These are phyloP conservation scores for Gadus chalcogrammus DNA, from an alignment of 2,113 vertebrate species.

Conservation along the genomic window DNA sequence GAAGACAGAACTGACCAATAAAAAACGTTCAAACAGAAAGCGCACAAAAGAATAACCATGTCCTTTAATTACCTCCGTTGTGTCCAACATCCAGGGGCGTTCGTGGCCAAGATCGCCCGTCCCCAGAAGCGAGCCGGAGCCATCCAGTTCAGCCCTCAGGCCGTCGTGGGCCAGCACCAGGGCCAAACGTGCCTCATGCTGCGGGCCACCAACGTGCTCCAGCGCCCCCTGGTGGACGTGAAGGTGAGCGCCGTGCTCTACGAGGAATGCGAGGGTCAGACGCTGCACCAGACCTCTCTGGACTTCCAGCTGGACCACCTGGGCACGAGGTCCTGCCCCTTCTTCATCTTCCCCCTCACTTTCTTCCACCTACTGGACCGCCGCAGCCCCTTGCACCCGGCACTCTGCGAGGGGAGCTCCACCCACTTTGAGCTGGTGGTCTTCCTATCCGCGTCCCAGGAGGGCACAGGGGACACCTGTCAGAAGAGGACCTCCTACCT, in stretches of 20 bases:
- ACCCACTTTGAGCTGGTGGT: conserved; percentile 88
- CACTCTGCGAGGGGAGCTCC: conserved; percentile 76
- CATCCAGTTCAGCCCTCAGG: conserved; percentile 87
- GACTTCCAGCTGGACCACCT: conserved; percentile 86
- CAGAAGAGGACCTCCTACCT: conserved; percentile 95
- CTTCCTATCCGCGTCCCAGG: conserved; percentile 90
- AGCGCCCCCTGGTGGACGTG: conserved; percentile 83
- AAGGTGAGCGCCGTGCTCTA: conserved; percentile 88
- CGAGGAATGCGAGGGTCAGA: conserved; percentile 82
- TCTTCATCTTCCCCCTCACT: conserved; percentile 91
- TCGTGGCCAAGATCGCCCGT: conserved; percentile 96
- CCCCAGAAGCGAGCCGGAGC: conserved; percentile 89
- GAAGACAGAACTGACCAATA: no score
- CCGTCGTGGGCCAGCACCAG: conserved; percentile 79
- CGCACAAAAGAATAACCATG: not conserved
- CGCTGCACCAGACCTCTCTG: conserved; percentile 85
- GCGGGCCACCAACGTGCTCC: conserved; percentile 87
- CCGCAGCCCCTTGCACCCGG: conserved; percentile 81
- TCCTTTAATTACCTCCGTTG: not conserved
- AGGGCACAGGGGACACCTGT: conserved; percentile 89
- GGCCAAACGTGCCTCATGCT: conserved; percentile 85
- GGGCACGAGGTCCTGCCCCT: conserved; percentile 80
- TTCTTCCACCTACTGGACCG: conserved; percentile 83
- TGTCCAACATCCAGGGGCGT: conserved; percentile 80
- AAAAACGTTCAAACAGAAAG: no score